phyloP scores from a whole-genome alignment of 2,797 vertebrate species.

The Pipistrellus pipistrellus region DNA sequence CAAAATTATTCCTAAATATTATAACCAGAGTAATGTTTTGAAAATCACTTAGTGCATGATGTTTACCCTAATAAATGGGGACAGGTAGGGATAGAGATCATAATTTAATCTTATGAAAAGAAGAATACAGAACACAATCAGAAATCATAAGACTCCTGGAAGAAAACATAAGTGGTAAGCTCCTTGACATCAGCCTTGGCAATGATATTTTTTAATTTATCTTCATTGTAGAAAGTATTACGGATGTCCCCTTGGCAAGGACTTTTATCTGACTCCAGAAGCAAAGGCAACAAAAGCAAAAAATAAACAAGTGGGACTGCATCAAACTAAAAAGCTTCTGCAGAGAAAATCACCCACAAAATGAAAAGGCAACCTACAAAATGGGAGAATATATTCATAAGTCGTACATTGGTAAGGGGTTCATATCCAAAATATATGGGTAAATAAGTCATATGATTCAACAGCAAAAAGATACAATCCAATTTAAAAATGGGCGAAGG shows the following conservation, averaged over 20 bases:
- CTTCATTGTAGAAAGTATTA: no score
- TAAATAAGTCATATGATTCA: neutral
- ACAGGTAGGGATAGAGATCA: neutral
- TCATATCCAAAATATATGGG: neutral
- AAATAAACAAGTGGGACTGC: neutral
- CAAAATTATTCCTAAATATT: neutral
- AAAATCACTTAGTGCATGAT: neutral
- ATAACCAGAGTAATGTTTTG: neutral
- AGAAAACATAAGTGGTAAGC: neutral
- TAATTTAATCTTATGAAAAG: neutral
- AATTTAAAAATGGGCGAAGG: neutral
- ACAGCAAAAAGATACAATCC: neutral
- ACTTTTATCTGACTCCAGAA: neutral
- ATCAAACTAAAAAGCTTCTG: neutral
- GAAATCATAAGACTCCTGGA: neutral
- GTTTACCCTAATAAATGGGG: neutral
- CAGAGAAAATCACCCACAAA: neutral
- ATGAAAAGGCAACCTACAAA: neutral
- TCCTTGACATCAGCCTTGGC: neutral
- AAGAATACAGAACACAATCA: neutral
- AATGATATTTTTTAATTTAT: no score
- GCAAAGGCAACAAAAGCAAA: neutral
- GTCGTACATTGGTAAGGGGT: neutral
- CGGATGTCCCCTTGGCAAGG: neutral
- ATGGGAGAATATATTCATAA: neutral